Percentiles rank a stretch among this genome's conserved stretches.
These are phyloP conservation scores for Austrolebias charrua DNA, from an alignment of 2,797 vertebrate species.

Conservation along the genomic window DNA sequence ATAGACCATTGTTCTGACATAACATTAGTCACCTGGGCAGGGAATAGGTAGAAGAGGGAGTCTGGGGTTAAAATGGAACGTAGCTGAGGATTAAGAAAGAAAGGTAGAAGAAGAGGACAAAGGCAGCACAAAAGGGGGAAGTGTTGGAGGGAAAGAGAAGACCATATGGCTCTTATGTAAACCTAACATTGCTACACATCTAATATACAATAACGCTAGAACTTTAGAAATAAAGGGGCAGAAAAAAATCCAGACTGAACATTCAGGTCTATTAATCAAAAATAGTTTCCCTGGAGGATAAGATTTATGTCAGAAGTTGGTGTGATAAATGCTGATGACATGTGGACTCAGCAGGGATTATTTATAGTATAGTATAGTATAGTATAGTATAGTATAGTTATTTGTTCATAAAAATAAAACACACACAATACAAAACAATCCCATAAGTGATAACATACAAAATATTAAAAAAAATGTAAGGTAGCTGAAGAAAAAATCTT, in stretches of 20 bases:
- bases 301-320: background rate
- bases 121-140: constrained; percentile 6
- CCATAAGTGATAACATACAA: no score
- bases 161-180: background rate
- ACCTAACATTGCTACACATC: no score
- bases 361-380: no score
- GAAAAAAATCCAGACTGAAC: background rate
- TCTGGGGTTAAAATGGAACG: constrained; percentile 37
- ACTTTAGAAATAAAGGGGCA: background rate
- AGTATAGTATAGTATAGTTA: no score
- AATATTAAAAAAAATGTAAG: no score
- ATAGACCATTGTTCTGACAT: constrained; percentile 73
- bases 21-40: constrained; percentile 70
- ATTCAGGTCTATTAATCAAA: background rate
- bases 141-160: background rate
- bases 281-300: background rate
- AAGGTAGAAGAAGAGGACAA: constrained; percentile 31
- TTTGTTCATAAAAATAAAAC: no score
- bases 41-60: constrained; percentile 49
- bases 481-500: no score
- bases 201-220: no score
- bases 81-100: constrained; percentile 32
- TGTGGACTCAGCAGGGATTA: background rate
- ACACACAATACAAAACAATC: no score
- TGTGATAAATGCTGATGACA: background rate